Evolutionary conservation across 2,797 vertebrate species (phyloP).

Genomic region (Valencia hispanica): DNA sequence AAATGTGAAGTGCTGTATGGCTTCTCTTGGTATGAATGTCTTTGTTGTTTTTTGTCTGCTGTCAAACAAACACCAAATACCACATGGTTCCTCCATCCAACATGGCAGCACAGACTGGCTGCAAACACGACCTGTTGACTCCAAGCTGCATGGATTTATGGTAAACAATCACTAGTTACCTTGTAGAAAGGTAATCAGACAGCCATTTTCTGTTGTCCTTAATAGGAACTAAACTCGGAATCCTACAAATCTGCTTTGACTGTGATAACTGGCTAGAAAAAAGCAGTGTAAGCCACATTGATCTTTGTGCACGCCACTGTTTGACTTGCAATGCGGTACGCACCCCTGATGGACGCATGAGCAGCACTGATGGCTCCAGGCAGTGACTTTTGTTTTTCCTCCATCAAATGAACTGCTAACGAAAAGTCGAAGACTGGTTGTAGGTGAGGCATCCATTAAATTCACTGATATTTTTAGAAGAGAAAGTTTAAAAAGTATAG

Average conservation of each 20-base stretch:
- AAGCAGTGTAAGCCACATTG: conserved; percentile 27
- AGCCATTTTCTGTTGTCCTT: conserved; percentile 27
- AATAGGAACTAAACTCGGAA: conserved; percentile 11
- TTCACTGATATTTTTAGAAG: too few relatives aligned
- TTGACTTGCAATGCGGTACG: conserved; percentile 14
- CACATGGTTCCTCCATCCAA: too few relatives aligned
- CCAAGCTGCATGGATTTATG: conserved; percentile 6
- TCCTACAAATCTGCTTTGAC: conserved; percentile 34
- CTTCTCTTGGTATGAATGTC: background rate
- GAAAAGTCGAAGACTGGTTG: background rate
- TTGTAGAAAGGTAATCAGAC: background rate
- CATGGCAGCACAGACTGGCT: background rate
- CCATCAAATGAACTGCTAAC: background rate
- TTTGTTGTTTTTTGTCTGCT: background rate
- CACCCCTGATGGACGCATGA: background rate
- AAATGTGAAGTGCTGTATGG: background rate
- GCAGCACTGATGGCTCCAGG: conserved; percentile 34
- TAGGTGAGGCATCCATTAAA: background rate
- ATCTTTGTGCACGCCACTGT: conserved; percentile 37
- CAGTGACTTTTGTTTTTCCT: background rate
- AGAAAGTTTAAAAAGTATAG: background rate
- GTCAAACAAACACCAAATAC: background rate
- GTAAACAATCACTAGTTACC: conserved; percentile 13
- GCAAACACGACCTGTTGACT: conserved; percentile 17
- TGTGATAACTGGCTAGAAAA: conserved; percentile 38